A percentile compares a stretch with the other conserved stretches of the same genome.
These are phyloP conservation scores for Leguminivora glycinivorella DNA, from an alignment of 1,140 invertebrate genomes.

Conservation along the genomic window DNA sequence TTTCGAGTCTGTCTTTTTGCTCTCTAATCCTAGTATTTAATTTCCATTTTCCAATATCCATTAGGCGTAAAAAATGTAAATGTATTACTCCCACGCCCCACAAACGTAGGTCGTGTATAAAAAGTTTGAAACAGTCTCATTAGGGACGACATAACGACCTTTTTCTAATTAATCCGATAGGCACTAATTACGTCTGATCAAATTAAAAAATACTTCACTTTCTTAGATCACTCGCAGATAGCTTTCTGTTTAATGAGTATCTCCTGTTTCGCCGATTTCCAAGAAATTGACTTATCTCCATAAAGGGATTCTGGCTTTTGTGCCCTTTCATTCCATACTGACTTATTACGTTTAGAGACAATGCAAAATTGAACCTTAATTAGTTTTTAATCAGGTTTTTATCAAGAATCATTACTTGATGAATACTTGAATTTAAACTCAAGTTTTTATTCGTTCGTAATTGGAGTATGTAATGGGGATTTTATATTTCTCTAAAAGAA, in stretches of 20 bases:
- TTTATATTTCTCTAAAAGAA: too few relatives aligned
- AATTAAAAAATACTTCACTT: constrained; percentile 37
- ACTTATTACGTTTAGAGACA: background rate
- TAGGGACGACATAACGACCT: background rate
- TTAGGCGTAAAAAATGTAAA: background rate
- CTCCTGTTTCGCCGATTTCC: background rate
- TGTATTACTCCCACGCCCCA: background rate
- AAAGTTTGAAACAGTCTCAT: constrained; percentile 4
- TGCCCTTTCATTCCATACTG: background rate
- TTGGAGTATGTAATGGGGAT: background rate
- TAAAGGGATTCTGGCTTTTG: background rate
- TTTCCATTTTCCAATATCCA: constrained; percentile 12
- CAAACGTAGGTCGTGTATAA: background rate
- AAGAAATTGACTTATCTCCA: background rate
- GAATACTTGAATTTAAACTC: background rate
- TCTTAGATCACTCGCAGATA: constrained; percentile 15
- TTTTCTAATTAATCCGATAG: constrained; percentile 41
- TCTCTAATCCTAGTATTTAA: background rate
- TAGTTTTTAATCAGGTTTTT: constrained; percentile 3
- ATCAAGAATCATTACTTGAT: background rate
- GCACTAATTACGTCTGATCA: constrained; percentile 36
- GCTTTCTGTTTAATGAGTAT: constrained; percentile 25
- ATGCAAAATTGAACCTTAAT: background rate
- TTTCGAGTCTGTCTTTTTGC: background rate
- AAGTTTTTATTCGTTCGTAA: background rate